Conservation (phyloP, 2,113 vertebrate genomes). For the Clarias batrachus region DNA sequence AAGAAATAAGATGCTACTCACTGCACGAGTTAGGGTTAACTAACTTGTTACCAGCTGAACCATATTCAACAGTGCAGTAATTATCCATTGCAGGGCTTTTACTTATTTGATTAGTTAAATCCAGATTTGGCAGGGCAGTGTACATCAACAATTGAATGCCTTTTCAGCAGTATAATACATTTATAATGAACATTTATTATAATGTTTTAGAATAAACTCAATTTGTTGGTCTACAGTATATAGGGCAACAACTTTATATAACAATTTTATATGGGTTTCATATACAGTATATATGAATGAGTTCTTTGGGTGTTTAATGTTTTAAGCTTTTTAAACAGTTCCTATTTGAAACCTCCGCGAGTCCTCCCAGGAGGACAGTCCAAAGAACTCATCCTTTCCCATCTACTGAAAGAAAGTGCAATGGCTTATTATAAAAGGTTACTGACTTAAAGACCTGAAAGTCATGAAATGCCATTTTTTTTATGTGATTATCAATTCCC, state of each 20-base stretch:
- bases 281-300: background rate
- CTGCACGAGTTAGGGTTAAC: no score
- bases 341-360: background rate
- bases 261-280: no score
- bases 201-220: background rate
- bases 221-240: no score
- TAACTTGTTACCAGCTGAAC: no score
- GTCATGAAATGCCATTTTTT: background rate
- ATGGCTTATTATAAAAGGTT: background rate
- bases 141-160: background rate
- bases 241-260: no score
- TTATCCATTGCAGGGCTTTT: no score
- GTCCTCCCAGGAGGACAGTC: background rate
- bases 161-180: background rate
- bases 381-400: background rate
- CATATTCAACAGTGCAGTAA: no score
- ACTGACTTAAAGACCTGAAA: background rate
- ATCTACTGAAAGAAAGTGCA: background rate
- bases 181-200: background rate
- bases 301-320: background rate
- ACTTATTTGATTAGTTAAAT: no score
- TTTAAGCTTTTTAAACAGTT: background rate
- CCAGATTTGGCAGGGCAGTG: no score
- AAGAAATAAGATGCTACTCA: no score
- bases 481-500: background rate